Evolutionary conservation across 2,113 vertebrate species (phyloP).

Genomic region (Synodontis membranacea): DNA sequence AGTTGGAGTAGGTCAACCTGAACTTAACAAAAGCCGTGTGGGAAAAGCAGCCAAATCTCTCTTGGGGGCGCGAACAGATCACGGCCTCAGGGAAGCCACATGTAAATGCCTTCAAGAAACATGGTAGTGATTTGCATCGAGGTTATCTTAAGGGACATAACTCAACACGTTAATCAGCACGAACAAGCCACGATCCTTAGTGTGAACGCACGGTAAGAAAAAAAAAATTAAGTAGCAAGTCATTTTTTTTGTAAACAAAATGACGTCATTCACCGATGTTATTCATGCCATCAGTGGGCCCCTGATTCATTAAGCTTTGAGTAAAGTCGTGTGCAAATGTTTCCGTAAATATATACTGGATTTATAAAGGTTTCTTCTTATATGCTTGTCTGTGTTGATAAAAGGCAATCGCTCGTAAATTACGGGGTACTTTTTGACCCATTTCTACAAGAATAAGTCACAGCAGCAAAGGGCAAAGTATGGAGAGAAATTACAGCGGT

Average conservation of each 20-base stretch:
- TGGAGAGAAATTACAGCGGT: too few species aligned
- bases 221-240: neutral
- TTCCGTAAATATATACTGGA: neutral
- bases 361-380: neutral
- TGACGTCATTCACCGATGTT: neutral
- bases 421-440: neutral
- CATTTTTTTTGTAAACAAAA: neutral
- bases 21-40: conserved; percentile 5
- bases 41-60: conserved; percentile 4
- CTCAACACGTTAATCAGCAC: neutral
- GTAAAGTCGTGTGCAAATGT: neutral
- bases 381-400: neutral
- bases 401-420: neutral
- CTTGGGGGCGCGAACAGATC: neutral
- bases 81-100: neutral
- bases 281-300: neutral
- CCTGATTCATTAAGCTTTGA: neutral
- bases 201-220: neutral
- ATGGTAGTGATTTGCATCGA: neutral
- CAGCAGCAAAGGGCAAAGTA: too few species aligned
- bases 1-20: neutral
- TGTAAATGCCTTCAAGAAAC: neutral
- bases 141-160: neutral
- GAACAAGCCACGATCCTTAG: neutral
- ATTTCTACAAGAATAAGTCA: neutral